Conservation (phyloP, 2,113 vertebrate species). For the Hoplias malabaricus region DNA sequence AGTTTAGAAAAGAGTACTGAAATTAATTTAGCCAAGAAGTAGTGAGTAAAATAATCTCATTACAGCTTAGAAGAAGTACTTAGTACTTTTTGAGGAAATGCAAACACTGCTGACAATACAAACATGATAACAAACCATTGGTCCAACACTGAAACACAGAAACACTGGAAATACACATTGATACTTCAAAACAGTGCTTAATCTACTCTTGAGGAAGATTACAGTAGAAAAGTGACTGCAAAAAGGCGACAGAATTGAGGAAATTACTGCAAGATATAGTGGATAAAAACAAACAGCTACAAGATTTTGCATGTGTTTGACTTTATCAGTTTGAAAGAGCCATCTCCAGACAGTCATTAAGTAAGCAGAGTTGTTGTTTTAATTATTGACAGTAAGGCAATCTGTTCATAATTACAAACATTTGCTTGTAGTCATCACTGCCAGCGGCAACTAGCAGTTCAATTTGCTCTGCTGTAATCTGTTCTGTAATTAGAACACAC, state of each 20-base stretch:
- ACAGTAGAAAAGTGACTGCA: not conserved
- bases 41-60: too few species aligned
- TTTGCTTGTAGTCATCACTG: constrained; percentile 85
- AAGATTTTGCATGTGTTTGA: constrained; percentile 59
- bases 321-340: constrained; percentile 72
- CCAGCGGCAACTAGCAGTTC: constrained; percentile 81
- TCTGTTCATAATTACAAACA: constrained; percentile 88
- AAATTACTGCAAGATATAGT: not conserved
- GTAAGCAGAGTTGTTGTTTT: constrained; percentile 82
- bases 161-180: too few species aligned
- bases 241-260: not conserved
- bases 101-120: not conserved
- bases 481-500: constrained; percentile 84
- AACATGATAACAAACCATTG: not conserved
- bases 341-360: constrained; percentile 77
- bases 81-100: too few species aligned
- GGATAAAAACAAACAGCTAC: constrained; percentile 26
- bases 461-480: constrained; percentile 81
- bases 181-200: too few species aligned
- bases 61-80: too few species aligned
- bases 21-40: too few species aligned
- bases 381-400: constrained; percentile 83
- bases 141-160: not conserved
- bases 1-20: too few species aligned
- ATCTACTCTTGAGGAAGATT: not conserved